Evolutionary conservation across 1,140 invertebrate species (phyloP), one percentile per base, ranked within the genome.

Genomic region (Drosophila pruinosa): DNA sequence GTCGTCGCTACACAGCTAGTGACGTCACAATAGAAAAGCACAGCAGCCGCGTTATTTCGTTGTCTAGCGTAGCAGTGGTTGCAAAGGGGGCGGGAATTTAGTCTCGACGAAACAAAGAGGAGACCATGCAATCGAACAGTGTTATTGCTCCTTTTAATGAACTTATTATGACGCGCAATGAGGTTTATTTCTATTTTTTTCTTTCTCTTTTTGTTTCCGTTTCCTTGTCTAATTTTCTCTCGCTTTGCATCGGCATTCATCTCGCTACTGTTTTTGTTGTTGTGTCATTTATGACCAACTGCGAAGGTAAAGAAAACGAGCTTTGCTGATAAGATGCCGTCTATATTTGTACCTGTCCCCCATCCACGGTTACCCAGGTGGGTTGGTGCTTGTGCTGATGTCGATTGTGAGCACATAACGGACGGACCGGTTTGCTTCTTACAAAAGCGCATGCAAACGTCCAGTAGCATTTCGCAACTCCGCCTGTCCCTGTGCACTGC

Each of bases 11-110:
- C n/a, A n/a, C 61, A 62, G 52, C 28, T 54, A 80, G 71, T 88
- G 82, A 88, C 82, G 82, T 88, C 82, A 88, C 82, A 88, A 88
- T 78, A 88, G 82, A 82, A 88, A 88, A 88, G 75, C 75, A 72
- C 62, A 68, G 17, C 52, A 50, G 74, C 41, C 57, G 72, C 61
- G 48, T 48, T 58, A 28, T 68, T 72, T 24, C 39, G 57, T 62
- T 73, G 56, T 59, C 39, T 62, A 31, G 54, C 52, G 12, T 31
- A 4, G 10, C 36, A 45, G 21, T 53, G 34, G 24, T 69, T 61
- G 5, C 2, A 14, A 31, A 19, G 31, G 52, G 50, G 41, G 56
- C 15, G 48, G 38, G 53, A 31, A 56, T 62, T 34, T 43, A 36
- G 53, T 22, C 22, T 59, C 65, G 48, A 81, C 69, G 73, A 81